Conservation (phyloP, 2,888 invertebrate species). For the Xestia ashworthii region DNA sequence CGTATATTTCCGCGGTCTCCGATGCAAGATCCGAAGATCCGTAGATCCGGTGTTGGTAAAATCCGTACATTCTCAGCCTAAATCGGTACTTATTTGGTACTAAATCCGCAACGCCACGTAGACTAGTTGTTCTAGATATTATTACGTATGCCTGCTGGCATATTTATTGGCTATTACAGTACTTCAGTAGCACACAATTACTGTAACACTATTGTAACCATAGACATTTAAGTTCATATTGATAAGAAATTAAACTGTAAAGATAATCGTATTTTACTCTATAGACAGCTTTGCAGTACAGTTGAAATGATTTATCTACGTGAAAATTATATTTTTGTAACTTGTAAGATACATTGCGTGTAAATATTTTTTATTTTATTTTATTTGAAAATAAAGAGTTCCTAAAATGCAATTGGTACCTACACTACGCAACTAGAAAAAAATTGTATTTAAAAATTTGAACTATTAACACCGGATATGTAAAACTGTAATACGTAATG, state of each 20-base stretch:
- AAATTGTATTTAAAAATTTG: conserved; percentile 70
- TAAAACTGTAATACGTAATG: conserved; percentile 59
- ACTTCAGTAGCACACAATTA: conserved; percentile 57
- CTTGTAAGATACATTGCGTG: conserved; percentile 33
- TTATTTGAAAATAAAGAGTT: conserved; percentile 35
- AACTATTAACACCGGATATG: conserved; percentile 71
- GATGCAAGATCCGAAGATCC: neutral
- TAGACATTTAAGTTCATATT: conserved; percentile 53
- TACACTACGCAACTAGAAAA: conserved; percentile 66
- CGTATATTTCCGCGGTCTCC: neutral
- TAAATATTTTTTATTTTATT: conserved; percentile 15
- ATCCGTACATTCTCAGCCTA: conserved; percentile 33
- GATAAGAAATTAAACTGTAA: conserved; percentile 48
- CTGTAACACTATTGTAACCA: conserved; percentile 45
- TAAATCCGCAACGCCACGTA: conserved; percentile 57
- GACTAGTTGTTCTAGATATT: conserved; percentile 64
- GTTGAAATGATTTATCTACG: conserved; percentile 29
- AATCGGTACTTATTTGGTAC: conserved; percentile 65
- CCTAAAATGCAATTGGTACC: conserved; percentile 69
- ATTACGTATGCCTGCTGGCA: conserved; percentile 56
- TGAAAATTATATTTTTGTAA: conserved; percentile 34
- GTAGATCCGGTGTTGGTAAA: conserved; percentile 14
- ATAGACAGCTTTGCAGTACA: conserved; percentile 45
- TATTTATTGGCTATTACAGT: conserved; percentile 52
- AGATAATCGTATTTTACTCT: conserved; percentile 33